phyloP scores from a whole-genome alignment of 2,797 vertebrate genomes.

The Fistularia commersonii region DNA sequence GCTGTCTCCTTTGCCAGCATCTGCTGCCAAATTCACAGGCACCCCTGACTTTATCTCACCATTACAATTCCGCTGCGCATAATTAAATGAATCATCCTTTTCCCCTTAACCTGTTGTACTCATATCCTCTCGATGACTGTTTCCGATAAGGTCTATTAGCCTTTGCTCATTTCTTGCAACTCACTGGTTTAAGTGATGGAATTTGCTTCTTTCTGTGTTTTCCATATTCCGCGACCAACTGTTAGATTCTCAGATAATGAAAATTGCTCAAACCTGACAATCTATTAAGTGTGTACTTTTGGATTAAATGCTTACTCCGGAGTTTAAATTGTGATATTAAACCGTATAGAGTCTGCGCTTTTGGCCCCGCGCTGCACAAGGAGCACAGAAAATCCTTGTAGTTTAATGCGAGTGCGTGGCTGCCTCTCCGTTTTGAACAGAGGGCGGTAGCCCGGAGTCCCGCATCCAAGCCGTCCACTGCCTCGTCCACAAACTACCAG shows the following conservation, averaged over 20 bases:
- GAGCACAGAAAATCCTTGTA: conserved; percentile 30
- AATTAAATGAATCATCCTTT: conserved; percentile 32
- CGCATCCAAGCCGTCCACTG: conserved; percentile 90
- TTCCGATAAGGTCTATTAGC: conserved; percentile 25
- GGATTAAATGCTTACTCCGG: too few species aligned
- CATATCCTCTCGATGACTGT: conserved; percentile 22
- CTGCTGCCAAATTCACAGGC: conserved; percentile 62
- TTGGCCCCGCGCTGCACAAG: conserved; percentile 37
- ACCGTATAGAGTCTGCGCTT: conserved; percentile 17
- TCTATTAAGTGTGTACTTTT: too few species aligned
- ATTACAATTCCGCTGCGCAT: conserved; percentile 50
- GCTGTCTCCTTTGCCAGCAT: conserved; percentile 61
- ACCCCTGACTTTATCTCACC: conserved; percentile 51
- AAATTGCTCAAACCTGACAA: too few species aligned
- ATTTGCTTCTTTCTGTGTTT: too few species aligned
- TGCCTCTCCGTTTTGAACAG: conserved; percentile 67
- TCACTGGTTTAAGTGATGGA: not conserved
- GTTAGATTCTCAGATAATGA: too few species aligned
- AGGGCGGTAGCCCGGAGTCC: conserved; percentile 89
- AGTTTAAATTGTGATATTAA: too few species aligned
- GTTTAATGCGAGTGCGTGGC: conserved; percentile 40
- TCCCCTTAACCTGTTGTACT: conserved; percentile 28
- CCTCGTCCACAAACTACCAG: conserved; percentile 93
- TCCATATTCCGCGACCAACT: too few species aligned
- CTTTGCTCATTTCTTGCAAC: conserved; percentile 21